Evolutionary conservation across 2,888 invertebrate genomes (phyloP).

Genomic region (Thecocarcelia acutangulata): DNA sequence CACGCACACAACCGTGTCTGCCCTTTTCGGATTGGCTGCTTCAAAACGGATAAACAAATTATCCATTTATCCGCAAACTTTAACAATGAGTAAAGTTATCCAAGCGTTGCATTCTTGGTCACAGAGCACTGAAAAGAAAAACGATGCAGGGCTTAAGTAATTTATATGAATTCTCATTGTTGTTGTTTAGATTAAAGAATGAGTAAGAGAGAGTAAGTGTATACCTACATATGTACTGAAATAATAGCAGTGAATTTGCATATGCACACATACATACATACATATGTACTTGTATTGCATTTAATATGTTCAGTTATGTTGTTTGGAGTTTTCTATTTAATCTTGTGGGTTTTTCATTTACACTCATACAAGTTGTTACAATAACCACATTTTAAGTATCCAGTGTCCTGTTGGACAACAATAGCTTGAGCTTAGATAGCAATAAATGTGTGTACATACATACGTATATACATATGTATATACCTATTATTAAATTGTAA

Average conservation of each 20-base stretch:
- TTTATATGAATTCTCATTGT: slow-evolving; percentile 16
- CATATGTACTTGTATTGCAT: not conserved
- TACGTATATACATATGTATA: not conserved
- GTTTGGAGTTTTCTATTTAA: slow-evolving; percentile 26
- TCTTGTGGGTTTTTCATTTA: slow-evolving; percentile 44
- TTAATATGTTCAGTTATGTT: not conserved
- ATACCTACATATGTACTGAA: not conserved
- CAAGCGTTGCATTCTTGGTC: slow-evolving; percentile 17
- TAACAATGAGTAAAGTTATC: slow-evolving; percentile 35
- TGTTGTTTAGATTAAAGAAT: not conserved
- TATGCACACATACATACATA: not conserved
- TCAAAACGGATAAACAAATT: slow-evolving; percentile 32
- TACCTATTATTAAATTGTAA: no score
- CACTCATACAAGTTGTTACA: slow-evolving; percentile 27
- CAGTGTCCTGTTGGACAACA: slow-evolving; percentile 25
- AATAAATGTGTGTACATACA: not conserved
- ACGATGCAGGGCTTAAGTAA: slow-evolving; percentile 5
- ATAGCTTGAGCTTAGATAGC: not conserved
- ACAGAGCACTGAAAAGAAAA: not conserved
- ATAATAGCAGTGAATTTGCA: not conserved
- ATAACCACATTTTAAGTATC: slow-evolving; percentile 47
- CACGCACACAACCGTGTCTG: slow-evolving; percentile 38
- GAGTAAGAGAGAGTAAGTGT: not conserved
- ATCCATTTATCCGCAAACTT: slow-evolving; percentile 47
- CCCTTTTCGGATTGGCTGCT: slow-evolving; percentile 60